Evolutionary conservation across 1,140 invertebrate species (phyloP).

Genomic region (Drosophila triauraria): DNA sequence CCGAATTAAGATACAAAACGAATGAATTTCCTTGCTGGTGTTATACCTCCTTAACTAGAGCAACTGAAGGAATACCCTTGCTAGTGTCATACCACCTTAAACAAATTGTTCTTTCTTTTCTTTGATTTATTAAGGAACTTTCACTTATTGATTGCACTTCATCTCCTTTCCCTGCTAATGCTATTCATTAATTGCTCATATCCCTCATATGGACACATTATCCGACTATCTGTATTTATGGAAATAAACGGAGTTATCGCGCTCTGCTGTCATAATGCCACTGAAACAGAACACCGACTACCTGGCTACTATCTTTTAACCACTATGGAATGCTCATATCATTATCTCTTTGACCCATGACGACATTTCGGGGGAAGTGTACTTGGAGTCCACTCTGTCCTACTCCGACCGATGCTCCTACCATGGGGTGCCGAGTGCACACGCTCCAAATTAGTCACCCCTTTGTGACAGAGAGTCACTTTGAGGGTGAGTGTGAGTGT

Average conservation of each 20-base stretch:
- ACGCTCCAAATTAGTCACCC: constrained; percentile 30
- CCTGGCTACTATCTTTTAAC: neutral
- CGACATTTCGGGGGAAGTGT: constrained; percentile 5
- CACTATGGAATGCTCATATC: constrained; percentile 1
- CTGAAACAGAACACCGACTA: constrained; percentile 5
- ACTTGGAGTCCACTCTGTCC: neutral
- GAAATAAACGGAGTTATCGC: neutral
- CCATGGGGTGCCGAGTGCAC: constrained; percentile 7
- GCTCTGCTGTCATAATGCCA: constrained; percentile 9
- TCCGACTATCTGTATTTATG: neutral
- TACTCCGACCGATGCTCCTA: neutral
- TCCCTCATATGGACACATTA: neutral
- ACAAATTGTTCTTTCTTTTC: neutral
- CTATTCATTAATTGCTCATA: neutral
- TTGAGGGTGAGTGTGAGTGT: neutral
- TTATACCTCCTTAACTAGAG: too few relatives aligned
- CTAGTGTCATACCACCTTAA: neutral
- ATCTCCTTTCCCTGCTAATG: neutral
- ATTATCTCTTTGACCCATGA: constrained; percentile 22
- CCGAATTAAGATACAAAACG: too few relatives aligned
- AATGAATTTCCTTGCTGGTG: too few relatives aligned
- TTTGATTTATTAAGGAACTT: too few relatives aligned
- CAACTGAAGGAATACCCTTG: neutral
- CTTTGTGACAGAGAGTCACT: neutral
- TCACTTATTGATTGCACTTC: neutral